Evolutionary conservation across 2,888 invertebrate species (phyloP), one percentile per base, ranked within the genome.

Genomic region (Schrankia costaestrigalis): DNA sequence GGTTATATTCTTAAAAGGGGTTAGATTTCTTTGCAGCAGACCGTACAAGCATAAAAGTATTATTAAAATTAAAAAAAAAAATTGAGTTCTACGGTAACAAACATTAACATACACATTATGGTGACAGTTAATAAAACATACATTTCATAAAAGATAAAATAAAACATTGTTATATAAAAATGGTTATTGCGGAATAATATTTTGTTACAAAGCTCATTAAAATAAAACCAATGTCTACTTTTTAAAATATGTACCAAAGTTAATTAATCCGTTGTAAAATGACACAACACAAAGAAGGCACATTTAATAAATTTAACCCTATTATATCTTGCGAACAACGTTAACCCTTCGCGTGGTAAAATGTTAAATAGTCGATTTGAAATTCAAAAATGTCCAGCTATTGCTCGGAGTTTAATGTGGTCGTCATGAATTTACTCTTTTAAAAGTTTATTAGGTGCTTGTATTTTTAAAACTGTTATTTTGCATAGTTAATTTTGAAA

Each of bases 291-390:
- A 56, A 52, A 46, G 35, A 35, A 29, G 24, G 28, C 10, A 18
- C 25, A 35, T 56, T 46, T 44, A 46, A 39, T 45, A 37, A 46
- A 41, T 29, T 35, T 53, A 52, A 44, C 36, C 21, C 31, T 39
- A 49, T 56, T 56, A 46, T 32, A 44, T 36, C 41, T 49, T 40
- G 29, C 34, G 29, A 7, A 34, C 33, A 44, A 43, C 42, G 41
- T 32, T 46, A 54, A 48, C 42, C 52, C 52, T 61, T 49, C 44
- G 59, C 56, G 50, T 53, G 55, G 56, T 56, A 57, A 65, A 70
- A 72, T 70, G 69, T 67, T 67, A 71, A 73, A 63, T 60, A 67
- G 42, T 54, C 56, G 50, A 71, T 76, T 75, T 74, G 66, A 69
- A 76, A 65, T 73, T 64, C 72, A 69, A 76, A 74, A 74, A 66